Base-by-base conservation (phyloP, 2,888 invertebrate species). In the Heteromurus nitidus region DNA sequence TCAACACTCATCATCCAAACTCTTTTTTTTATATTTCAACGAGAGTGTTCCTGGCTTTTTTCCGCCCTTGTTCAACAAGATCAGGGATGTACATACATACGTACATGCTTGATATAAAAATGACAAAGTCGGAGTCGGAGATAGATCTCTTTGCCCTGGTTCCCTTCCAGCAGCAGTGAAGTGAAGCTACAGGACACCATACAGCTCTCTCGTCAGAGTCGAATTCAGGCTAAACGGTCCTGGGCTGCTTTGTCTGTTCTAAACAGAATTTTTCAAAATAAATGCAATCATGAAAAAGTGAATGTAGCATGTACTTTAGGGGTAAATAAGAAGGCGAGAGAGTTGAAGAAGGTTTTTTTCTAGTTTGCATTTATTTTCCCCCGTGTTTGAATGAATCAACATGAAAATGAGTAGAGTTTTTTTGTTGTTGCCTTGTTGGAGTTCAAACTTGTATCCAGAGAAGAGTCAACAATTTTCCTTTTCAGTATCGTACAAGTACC, bases 1-100 rank as follows among this genome's bases (percentile, higher is more conserved):
- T 85, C 85, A 85, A 83, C 85, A 85, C 85, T 85, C 77, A 77
- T 58, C 74, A 55, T 44, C 68, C 42, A 60, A 64, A 50, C 24
- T 18, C 26, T 22, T 36, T 42, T 30, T 42, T 42, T 44, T 64
- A 31, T 42, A 62, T 44, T 53, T 22, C 18, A 22, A n/a, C 62
- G 2, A 60, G 50, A n/a, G 50, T 50, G 7, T 50, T 13, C 18
- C 30, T 62, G n/a, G 28, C 44, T 67, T 24, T 62, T 69, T 69
- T 76, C 69, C 62, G 76, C 76, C 76, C 68, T 55, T 75, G 53
- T 55, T 44, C 9, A 3, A 24, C 1, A 3, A 13, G 44, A 69
- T 20, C 0, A 64, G 11, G 36, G 5, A 36, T 36, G 36, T 36
- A 9, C 28, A 13, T 18, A 26, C 26, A 24, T 26, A 11, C 36